A percentile compares a stretch with the other conserved stretches of the same genome.
These are phyloP conservation scores for Anniella stebbinsi DNA, from an alignment of 2,797 vertebrate species.

Conservation along the genomic window DNA sequence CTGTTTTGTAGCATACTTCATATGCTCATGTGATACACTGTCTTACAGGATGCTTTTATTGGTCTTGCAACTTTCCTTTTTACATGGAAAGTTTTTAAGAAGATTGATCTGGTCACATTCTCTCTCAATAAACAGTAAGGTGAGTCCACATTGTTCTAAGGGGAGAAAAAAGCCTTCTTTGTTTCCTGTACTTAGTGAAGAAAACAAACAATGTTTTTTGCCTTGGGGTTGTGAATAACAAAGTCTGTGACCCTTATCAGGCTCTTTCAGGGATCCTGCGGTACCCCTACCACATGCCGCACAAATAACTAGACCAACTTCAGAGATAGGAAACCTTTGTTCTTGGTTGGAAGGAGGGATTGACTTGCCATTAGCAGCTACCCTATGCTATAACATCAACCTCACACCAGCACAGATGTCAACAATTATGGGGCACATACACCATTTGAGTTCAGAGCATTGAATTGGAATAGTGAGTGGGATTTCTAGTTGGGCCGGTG, in stretches of 20 bases:
- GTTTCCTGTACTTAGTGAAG: neutral
- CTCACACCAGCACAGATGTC: neutral
- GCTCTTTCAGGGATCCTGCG: neutral
- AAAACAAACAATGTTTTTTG: neutral
- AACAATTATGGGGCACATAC: neutral
- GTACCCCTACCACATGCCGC: neutral
- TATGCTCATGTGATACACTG: constrained; percentile 28
- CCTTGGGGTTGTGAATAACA: neutral
- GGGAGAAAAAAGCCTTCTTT: neutral
- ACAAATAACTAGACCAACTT: neutral
- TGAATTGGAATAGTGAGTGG: neutral
- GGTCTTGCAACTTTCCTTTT: constrained; percentile 20
- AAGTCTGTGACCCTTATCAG: neutral
- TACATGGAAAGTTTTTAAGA: constrained; percentile 37
- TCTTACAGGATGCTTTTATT: constrained; percentile 25
- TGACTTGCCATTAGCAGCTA: neutral
- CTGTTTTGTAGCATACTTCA: constrained; percentile 58
- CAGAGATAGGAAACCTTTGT: neutral
- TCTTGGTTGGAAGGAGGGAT: neutral
- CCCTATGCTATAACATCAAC: neutral
- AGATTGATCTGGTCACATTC: constrained; percentile 23
- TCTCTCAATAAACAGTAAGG: constrained; percentile 44
- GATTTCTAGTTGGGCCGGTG: neutral
- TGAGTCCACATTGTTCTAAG: constrained; percentile 1
- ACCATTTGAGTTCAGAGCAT: neutral